Evolutionary conservation across 2,888 invertebrate genomes (phyloP).

Genomic region (Lysandra coridon): DNA sequence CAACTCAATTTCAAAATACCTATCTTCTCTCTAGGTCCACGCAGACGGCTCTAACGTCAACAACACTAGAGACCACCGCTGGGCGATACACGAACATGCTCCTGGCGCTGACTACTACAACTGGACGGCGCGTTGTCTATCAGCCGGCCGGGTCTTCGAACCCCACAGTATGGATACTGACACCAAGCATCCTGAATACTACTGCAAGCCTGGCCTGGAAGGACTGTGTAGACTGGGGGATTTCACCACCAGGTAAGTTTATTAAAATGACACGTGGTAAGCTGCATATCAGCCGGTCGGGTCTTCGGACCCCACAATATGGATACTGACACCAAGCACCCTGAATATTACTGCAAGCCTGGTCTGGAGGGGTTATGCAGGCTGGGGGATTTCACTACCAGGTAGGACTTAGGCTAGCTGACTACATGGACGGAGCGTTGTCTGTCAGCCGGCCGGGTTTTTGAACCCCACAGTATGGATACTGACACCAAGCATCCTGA

Average conservation of each 20-base stretch:
- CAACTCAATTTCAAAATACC: not conserved
- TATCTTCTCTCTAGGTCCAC: slow-evolving; percentile 82
- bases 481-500: slow-evolving; percentile 81
- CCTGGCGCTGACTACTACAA: slow-evolving; percentile 94
- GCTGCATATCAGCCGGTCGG: too few species aligned
- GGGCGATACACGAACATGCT: slow-evolving; percentile 89
- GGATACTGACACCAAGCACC: too few species aligned
- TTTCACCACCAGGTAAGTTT: slow-evolving; percentile 80
- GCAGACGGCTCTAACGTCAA: slow-evolving; percentile 91
- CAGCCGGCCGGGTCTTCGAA: slow-evolving; percentile 86
- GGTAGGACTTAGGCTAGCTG: slow-evolving; percentile 78
- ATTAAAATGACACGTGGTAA: slow-evolving; percentile 45
- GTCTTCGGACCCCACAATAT: too few species aligned
- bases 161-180: slow-evolving; percentile 86
- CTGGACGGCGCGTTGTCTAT: slow-evolving; percentile 92
- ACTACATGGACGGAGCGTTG: slow-evolving; percentile 95
- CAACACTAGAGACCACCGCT: slow-evolving; percentile 87
- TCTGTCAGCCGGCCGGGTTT: slow-evolving; percentile 85
- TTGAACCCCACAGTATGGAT: slow-evolving; percentile 88
- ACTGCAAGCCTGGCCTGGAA: slow-evolving; percentile 79
- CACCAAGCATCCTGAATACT: slow-evolving; percentile 78
- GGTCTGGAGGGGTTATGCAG: too few species aligned
- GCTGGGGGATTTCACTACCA: too few species aligned
- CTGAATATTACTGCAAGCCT: too few species aligned
- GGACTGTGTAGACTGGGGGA: slow-evolving; percentile 89